Conservation (phyloP, 2,113 vertebrate species). For the Clarias gariepinus region DNA sequence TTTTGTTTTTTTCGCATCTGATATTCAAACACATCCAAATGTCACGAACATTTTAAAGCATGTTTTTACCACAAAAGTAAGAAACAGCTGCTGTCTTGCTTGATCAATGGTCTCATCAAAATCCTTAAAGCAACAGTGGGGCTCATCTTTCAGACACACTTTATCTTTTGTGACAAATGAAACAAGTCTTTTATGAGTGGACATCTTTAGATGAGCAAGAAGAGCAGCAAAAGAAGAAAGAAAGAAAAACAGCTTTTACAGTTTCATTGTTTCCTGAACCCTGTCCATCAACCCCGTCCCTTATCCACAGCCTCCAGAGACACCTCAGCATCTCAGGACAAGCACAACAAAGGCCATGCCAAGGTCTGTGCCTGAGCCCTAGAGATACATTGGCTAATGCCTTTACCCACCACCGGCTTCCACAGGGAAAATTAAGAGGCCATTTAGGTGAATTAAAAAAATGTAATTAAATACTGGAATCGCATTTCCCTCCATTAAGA, state of each 20-base stretch:
- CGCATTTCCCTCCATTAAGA: neutral
- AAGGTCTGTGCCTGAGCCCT: conserved; percentile 11
- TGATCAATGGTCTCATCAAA: conserved; percentile 25
- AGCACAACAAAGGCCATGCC: conserved; percentile 12
- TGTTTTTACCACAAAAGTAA: conserved; percentile 23
- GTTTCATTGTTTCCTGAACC: conserved; percentile 39
- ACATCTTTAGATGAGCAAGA: neutral
- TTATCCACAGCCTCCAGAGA: conserved; percentile 27
- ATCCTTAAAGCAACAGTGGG: neutral
- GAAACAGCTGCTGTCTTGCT: conserved; percentile 27
- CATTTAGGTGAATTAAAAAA: conserved; percentile 4
- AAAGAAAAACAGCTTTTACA: neutral
- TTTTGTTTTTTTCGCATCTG: conserved; percentile 11
- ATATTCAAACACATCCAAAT: conserved; percentile 24
- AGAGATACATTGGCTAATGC: conserved; percentile 28
- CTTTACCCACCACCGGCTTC: conserved; percentile 4
- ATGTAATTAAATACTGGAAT: conserved; percentile 5
- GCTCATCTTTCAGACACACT: neutral
- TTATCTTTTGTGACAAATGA: neutral
- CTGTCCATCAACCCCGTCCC: conserved; percentile 38
- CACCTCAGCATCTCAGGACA: neutral
- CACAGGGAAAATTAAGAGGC: conserved; percentile 22
- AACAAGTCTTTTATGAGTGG: neutral
- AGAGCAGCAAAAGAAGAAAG: neutral
- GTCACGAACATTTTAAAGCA: conserved; percentile 22